Percentiles rank a stretch among this genome's conserved stretches.
phyloP scores from a whole-genome alignment of 1,140 invertebrate genomes.

The Plodia interpunctella region DNA sequence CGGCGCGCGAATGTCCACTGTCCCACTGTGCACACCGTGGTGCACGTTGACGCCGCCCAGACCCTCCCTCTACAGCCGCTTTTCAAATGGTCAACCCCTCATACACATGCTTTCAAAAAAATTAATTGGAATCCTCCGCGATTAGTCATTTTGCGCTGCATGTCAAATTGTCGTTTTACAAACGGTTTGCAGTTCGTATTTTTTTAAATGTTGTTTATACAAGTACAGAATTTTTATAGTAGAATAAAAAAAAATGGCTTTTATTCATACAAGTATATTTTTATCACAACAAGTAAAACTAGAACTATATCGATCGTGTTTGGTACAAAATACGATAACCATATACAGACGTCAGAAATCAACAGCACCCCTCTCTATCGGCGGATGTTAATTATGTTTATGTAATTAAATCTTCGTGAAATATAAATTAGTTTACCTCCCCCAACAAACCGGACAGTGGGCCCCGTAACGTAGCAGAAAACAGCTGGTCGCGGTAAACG shows the following conservation, averaged over 20 bases:
- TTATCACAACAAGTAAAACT: no score
- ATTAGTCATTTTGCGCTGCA: slow-evolving; percentile 2
- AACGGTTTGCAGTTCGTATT: neutral
- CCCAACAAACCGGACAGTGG: neutral
- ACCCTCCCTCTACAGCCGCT: slow-evolving; percentile 18
- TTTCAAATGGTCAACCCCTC: slow-evolving; percentile 11
- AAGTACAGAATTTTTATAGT: no score
- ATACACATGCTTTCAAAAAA: slow-evolving; percentile 8
- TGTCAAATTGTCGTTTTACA: neutral
- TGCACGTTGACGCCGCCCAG: slow-evolving; percentile 9
- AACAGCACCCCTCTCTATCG: no score
- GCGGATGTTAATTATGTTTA: neutral
- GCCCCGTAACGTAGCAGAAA: neutral
- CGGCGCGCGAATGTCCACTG: neutral
- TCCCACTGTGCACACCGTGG: neutral
- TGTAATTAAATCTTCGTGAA: neutral
- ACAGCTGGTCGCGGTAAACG: neutral
- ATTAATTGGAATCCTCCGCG: slow-evolving; percentile 6
- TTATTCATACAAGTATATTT: no score
- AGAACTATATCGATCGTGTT: no score
- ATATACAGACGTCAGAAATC: no score
- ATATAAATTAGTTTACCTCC: neutral
- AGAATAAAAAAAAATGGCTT: no score
- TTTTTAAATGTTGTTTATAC: no score
- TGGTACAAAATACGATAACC: no score